These are phyloP conservation scores for Mustela lutreola DNA, from an alignment of 2,113 vertebrate species.

Conservation along the genomic window DNA sequence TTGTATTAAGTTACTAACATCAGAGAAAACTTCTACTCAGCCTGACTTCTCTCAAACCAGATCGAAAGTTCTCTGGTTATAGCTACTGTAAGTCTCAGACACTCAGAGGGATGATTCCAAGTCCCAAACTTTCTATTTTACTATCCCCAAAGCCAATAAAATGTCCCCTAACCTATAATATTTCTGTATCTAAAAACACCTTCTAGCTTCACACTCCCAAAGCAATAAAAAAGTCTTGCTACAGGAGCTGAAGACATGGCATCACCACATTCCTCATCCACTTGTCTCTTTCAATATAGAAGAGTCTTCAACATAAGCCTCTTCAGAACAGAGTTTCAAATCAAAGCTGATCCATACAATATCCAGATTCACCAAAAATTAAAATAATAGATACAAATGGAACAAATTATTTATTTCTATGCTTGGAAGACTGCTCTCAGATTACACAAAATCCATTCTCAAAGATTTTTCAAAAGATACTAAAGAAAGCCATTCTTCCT, in stretches of 20 bases:
- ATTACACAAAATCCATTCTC: constrained; percentile 45
- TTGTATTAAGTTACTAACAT: constrained; percentile 69
- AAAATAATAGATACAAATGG: neutral
- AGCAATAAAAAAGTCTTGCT: neutral
- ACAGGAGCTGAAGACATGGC: neutral
- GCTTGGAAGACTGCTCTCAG: neutral
- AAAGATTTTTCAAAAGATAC: constrained; percentile 14
- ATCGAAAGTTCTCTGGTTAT: constrained; percentile 18
- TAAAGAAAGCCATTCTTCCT: constrained; percentile 34
- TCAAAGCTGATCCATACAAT: neutral
- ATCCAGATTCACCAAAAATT: neutral
- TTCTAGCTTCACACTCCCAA: neutral
- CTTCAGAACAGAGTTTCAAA: constrained; percentile 51
- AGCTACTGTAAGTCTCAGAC: neutral
- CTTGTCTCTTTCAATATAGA: neutral
- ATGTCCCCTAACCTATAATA: neutral
- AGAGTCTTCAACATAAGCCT: neutral
- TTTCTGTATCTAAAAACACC: neutral
- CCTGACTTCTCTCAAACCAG: constrained; percentile 50
- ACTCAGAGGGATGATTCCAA: neutral
- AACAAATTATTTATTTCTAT: neutral
- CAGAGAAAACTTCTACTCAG: constrained; percentile 51
- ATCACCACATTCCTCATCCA: neutral
- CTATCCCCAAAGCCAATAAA: constrained; percentile 31
- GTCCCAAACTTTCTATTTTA: neutral